These are phyloP conservation scores for Pleuronectes platessa DNA, from an alignment of 2,113 vertebrate species.

Conservation along the genomic window DNA sequence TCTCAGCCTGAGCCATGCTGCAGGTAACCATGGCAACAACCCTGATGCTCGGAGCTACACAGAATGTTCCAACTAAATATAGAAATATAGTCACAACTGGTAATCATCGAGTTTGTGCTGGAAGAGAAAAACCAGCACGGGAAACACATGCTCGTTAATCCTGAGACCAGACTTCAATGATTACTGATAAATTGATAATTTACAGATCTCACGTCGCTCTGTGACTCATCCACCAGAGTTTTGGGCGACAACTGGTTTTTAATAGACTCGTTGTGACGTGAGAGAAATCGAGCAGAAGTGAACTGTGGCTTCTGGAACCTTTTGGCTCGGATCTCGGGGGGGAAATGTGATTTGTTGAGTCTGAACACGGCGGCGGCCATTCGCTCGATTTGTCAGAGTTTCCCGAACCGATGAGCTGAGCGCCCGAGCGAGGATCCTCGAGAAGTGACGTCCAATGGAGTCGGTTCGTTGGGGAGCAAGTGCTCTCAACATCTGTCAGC, in stretches of 20 bases:
- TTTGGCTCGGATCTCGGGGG: background rate
- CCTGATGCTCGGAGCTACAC: background rate
- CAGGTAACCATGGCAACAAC: background rate
- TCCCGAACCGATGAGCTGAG: conserved; percentile 13
- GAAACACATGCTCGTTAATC: no score
- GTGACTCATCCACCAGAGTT: background rate
- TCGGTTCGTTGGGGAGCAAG: conserved; percentile 36
- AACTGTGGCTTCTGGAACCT: conserved; percentile 18
- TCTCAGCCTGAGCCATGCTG: background rate
- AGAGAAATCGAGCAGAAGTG: conserved; percentile 46
- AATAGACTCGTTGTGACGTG: conserved; percentile 30
- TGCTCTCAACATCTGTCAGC: conserved; percentile 39
- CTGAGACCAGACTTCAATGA: no score
- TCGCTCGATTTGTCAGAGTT: background rate
- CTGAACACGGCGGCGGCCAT: conserved; percentile 18
- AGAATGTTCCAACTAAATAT: no score
- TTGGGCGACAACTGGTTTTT: background rate
- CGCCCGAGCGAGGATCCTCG: conserved; percentile 1
- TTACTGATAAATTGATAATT: no score
- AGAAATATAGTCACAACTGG: no score
- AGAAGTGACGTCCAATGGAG: conserved; percentile 30
- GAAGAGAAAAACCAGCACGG: background rate
- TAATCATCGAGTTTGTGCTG: background rate
- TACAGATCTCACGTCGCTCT: background rate
- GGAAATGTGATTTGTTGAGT: conserved; percentile 47